phyloP scores from a whole-genome alignment of 30 jellyfish, hydroid and myxozoan species.

The Clytia hemisphaerica region DNA sequence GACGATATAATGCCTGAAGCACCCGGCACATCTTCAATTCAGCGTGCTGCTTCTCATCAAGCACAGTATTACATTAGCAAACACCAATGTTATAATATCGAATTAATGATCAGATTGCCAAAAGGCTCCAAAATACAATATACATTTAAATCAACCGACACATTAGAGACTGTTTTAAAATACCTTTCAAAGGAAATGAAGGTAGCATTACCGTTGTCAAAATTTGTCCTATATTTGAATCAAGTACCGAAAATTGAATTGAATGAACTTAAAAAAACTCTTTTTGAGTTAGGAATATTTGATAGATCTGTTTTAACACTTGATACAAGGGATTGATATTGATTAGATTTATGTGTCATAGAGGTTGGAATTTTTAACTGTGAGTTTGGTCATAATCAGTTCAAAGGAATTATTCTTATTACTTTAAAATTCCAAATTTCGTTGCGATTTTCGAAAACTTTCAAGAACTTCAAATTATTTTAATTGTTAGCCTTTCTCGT shows the following conservation, averaged over 20 bases:
- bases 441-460: too few relatives aligned
- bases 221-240: slow-evolving; percentile 7
- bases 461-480: neutral
- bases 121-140: slow-evolving; percentile 24
- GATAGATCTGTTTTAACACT: slow-evolving; percentile 15
- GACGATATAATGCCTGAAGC: too few relatives aligned
- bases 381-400: too few relatives aligned
- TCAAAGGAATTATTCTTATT: too few relatives aligned
- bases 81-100: too few relatives aligned
- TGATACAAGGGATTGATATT: slow-evolving; percentile 18
- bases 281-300: neutral
- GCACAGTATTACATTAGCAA: too few relatives aligned
- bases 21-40: too few relatives aligned
- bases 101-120: slow-evolving; percentile 17
- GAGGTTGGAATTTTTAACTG: neutral
- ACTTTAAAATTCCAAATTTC: too few relatives aligned
- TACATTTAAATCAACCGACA: neutral
- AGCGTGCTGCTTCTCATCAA: too few relatives aligned
- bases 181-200: neutral
- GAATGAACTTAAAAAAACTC: neutral
- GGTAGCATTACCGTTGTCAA: neutral
- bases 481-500: neutral
- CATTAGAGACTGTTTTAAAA: neutral
- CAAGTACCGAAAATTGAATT: slow-evolving; percentile 28
- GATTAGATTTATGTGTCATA: neutral